Evolutionary conservation across 1,140 invertebrate genomes (phyloP).

Genomic region (Ephestia elutella): DNA sequence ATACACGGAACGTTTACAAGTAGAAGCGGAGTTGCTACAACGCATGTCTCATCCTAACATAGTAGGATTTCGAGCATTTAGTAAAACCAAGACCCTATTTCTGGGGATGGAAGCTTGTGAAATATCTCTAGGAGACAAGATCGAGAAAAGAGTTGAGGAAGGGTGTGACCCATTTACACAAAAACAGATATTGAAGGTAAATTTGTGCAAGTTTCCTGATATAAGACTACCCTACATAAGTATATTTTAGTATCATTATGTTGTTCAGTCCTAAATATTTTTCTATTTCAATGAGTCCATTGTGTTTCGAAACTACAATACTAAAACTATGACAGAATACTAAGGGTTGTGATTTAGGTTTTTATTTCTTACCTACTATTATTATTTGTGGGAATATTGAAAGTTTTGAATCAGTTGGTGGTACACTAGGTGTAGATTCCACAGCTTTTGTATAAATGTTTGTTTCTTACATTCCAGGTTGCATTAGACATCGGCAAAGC

Average conservation of each 20-base stretch:
- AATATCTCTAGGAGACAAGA: constrained; percentile 80
- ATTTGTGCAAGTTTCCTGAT: neutral
- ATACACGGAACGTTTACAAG: constrained; percentile 76
- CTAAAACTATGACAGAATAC: too few species aligned
- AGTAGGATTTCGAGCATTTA: constrained; percentile 85
- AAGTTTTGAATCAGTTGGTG: too few species aligned
- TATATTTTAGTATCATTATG: too few species aligned
- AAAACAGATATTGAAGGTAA: constrained; percentile 78
- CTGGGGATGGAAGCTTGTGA: constrained; percentile 83
- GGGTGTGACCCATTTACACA: constrained; percentile 77
- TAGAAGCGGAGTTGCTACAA: constrained; percentile 82
- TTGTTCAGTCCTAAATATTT: too few species aligned
- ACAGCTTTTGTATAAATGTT: neutral
- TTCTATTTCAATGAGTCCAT: too few species aligned
- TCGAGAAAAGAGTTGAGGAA: constrained; percentile 80
- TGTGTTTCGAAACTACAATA: too few species aligned
- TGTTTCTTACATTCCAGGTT: constrained; percentile 42
- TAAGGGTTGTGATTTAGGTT: too few species aligned
- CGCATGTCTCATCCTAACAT: constrained; percentile 88
- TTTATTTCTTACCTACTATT: too few species aligned
- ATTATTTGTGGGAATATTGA: too few species aligned
- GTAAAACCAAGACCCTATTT: constrained; percentile 77
- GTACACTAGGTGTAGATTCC: too few species aligned
- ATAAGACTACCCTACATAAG: neutral
- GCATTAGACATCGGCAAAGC: constrained; percentile 81